These are phyloP conservation scores for Distichodus sexfasciatus DNA, from an alignment of 2,797 vertebrate species.

Conservation along the genomic window DNA sequence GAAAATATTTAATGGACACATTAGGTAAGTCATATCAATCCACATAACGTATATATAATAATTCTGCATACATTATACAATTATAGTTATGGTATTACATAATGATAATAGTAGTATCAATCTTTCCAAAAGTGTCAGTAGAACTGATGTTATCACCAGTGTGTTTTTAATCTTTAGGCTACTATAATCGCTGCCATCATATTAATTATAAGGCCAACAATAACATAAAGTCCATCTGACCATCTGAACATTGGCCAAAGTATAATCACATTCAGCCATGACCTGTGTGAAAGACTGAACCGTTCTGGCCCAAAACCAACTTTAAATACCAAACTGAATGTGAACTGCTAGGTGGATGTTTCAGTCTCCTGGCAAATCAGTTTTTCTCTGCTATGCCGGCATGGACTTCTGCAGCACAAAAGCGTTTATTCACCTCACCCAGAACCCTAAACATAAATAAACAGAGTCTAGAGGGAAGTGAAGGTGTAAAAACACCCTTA, in stretches of 20 bases:
- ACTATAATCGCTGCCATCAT: no score
- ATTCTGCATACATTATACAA: no score
- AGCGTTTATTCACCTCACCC: no score
- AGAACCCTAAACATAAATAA: background rate
- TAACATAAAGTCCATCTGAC: background rate
- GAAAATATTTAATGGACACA: background rate
- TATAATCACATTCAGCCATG: background rate
- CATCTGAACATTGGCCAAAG: background rate
- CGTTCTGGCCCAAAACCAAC: background rate
- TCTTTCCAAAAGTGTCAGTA: no score
- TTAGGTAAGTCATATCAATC: conserved; percentile 15
- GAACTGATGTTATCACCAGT: no score
- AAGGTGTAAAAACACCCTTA: background rate
- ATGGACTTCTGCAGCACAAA: no score
- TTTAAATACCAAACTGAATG: background rate
- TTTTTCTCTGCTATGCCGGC: background rate
- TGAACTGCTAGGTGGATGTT: background rate
- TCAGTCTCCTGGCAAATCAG: background rate
- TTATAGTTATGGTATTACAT: no score
- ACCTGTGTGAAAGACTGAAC: background rate
- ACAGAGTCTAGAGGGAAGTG: background rate
- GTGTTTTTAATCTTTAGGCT: no score
- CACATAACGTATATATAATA: conserved; percentile 10
- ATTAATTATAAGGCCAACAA: background rate
- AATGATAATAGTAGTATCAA: no score